A percentile compares a stretch with the other conserved stretches of the same genome.
phyloP scores from a whole-genome alignment of 1,140 invertebrate genomes.

The Meloidogyne chitwoodi region DNA sequence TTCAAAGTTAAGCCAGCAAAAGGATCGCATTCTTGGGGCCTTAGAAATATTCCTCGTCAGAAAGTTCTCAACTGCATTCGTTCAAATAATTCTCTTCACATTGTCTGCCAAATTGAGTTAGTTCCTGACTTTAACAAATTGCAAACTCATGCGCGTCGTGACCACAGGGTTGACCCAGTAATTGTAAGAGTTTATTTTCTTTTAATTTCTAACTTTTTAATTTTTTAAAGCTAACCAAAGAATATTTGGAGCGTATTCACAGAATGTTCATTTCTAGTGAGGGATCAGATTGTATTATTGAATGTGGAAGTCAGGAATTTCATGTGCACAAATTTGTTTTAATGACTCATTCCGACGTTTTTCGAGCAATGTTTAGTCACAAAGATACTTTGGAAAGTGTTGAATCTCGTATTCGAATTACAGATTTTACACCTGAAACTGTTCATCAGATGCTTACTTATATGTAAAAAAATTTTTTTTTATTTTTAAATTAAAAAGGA shows the following conservation, averaged over 20 bases:
- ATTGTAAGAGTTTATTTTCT: slow-evolving; percentile 20
- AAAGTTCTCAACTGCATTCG: slow-evolving; percentile 56
- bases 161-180: slow-evolving; percentile 21
- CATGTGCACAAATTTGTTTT: slow-evolving; percentile 55
- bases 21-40: slow-evolving; percentile 59
- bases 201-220: neutral
- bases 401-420: slow-evolving; percentile 40
- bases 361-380: slow-evolving; percentile 57
- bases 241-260: slow-evolving; percentile 38
- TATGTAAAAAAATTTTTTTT: slow-evolving; percentile 35
- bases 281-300: slow-evolving; percentile 43
- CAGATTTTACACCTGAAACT: slow-evolving; percentile 39
- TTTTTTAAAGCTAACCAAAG: slow-evolving; percentile 43
- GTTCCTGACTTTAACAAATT: slow-evolving; percentile 52
- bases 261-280: slow-evolving; percentile 40
- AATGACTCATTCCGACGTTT: slow-evolving; percentile 54
- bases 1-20: slow-evolving; percentile 60
- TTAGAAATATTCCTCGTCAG: slow-evolving; percentile 52
- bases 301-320: slow-evolving; percentile 38
- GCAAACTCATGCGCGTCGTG: slow-evolving; percentile 32
- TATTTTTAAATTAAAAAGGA: too few species aligned
- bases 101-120: slow-evolving; percentile 55
- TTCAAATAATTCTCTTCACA: slow-evolving; percentile 48
- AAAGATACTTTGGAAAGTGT: slow-evolving; percentile 39
- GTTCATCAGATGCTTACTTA: slow-evolving; percentile 56